Base-by-base conservation (phyloP, 1,140 invertebrate genomes). In the Nylanderia fulva region DNA sequence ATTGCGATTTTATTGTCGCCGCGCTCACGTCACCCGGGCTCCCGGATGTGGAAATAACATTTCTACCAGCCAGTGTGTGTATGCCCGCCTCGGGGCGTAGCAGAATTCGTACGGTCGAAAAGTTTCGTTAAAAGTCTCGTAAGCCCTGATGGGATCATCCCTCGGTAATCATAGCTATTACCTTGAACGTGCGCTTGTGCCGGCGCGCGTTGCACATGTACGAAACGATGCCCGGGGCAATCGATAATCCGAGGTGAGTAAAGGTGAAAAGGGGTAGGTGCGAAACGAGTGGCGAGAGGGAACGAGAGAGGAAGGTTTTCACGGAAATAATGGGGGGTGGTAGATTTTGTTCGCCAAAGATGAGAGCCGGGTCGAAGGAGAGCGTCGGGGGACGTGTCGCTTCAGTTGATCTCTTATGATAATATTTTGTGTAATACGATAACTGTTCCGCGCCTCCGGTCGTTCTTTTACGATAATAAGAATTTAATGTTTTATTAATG, bases 181-280 rank as follows among this genome's bases (percentile, higher is more conserved):
- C 85, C 83, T 88, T 71, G 64, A 82, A 61, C 63, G 77, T 56
- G 77, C 85, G 77, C 71, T 86, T 76, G 88, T 83, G 87, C 36
- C 84, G 24, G 39, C 45, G 84, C 86, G 64, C 52, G 72, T 36
- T 63, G 75, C 76, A 72, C 79, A 83, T 68, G 61, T 76, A 74
- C 66, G 69, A 86, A 85, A 80, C 74, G 87, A 29, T 80, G 88
- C 88, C 85, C 58, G 42, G 74, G 85, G 88, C 85, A 80, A 90
- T 90, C 88, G 88, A 90, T 90, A 90, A 87, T 90, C 74, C 88
- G 88, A 85, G 76, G 82, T 66, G 82, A 85, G 85, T 87, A 90
- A 90, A 90, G 88, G 88, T 85, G 86, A 87, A 87, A 82, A 90
- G 85, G 87, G 90, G 89, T 88, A 90, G 85, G 90, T 85, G 90